Conservation (phyloP, 2,113 vertebrate genomes). For the Leucopsar rothschildi region DNA sequence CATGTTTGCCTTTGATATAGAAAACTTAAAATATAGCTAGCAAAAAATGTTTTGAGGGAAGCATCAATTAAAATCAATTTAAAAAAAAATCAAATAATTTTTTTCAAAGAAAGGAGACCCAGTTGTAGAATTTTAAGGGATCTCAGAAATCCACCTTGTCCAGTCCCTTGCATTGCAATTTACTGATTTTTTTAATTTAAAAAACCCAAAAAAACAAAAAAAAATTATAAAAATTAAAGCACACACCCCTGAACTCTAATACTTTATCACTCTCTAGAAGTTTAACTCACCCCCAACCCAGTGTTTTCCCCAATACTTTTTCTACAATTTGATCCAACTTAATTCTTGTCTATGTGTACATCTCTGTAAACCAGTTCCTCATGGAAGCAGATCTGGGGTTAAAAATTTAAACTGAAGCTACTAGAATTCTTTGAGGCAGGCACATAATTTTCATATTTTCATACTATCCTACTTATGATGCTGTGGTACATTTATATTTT, state of each 20-base stretch:
- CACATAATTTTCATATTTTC: background rate
- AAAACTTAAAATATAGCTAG: background rate
- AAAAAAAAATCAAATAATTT: background rate
- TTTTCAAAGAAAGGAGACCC: background rate
- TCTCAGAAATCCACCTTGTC: background rate
- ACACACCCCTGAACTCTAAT: background rate
- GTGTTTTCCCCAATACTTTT: background rate
- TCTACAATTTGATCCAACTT: background rate
- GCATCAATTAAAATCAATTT: background rate
- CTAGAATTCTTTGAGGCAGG: background rate
- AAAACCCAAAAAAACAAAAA: background rate
- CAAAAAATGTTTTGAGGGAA: background rate
- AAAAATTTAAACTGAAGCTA: background rate
- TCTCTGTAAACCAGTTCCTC: background rate
- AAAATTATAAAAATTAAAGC: background rate
- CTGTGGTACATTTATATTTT: background rate
- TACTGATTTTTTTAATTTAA: background rate
- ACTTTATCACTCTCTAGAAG: background rate
- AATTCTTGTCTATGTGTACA: background rate
- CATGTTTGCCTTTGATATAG: background rate
- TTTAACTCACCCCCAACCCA: rapidly evolving
- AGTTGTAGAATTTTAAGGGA: background rate
- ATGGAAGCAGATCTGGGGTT: background rate
- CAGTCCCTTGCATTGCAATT: background rate
- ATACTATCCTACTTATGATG: background rate